Evolutionary conservation across 1,140 invertebrate species (phyloP).

Genomic region (Drosophila tani): DNA sequence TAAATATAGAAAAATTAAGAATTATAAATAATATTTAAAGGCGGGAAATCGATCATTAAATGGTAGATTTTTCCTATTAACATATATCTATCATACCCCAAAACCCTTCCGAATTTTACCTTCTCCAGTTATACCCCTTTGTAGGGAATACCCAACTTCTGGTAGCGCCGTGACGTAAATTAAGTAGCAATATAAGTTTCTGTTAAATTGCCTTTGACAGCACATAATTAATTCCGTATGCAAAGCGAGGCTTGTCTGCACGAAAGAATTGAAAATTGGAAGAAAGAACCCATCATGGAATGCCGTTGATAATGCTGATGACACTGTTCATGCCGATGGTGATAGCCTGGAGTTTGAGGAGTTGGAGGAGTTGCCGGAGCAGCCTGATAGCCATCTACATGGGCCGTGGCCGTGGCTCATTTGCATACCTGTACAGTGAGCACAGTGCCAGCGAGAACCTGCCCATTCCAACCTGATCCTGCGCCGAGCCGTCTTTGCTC

Average conservation of each 20-base stretch:
- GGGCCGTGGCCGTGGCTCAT: slow-evolving; percentile 55
- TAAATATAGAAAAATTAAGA: no score
- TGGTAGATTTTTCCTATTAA: no score
- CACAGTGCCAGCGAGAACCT: slow-evolving; percentile 1
- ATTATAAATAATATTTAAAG: no score
- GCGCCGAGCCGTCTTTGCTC: slow-evolving; percentile 42
- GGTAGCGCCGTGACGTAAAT: slow-evolving; percentile 81
- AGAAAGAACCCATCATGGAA: slow-evolving; percentile 67
- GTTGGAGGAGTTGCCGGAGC: slow-evolving; percentile 7
- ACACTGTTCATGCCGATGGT: slow-evolving; percentile 59
- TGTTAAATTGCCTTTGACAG: slow-evolving; percentile 78
- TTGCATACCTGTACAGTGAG: slow-evolving; percentile 60
- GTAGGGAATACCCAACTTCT: slow-evolving; percentile 45
- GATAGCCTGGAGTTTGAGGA: slow-evolving; percentile 41
- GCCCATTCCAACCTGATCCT: slow-evolving; percentile 31
- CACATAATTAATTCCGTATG: slow-evolving; percentile 81
- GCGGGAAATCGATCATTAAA: no score
- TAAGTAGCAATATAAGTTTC: slow-evolving; percentile 82
- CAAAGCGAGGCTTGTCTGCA: slow-evolving; percentile 61
- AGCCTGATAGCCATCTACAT: slow-evolving; percentile 65
- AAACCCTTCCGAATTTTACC: neutral
- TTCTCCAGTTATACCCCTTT: neutral
- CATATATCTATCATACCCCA: neutral
- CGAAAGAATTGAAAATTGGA: slow-evolving; percentile 61
- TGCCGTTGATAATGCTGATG: slow-evolving; percentile 69